Conservation (phyloP, 2,888 invertebrate species). For the Drosophila recens region DNA sequence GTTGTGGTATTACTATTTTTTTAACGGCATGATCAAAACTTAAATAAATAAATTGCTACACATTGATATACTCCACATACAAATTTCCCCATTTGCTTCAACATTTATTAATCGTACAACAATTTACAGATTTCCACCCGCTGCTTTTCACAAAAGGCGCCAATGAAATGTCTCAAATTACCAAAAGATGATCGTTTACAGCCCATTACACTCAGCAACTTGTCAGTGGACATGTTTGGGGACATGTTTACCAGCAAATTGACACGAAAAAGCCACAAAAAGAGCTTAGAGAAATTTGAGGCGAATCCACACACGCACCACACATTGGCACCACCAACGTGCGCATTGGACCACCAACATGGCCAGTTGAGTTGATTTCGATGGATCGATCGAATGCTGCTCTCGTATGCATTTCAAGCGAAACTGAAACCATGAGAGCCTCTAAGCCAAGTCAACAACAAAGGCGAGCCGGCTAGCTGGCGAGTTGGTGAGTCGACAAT, state of each 20-base stretch:
- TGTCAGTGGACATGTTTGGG: conserved; percentile 65
- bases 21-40: neutral
- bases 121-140: conserved; percentile 48
- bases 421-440: conserved; percentile 66
- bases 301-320: conserved; percentile 37
- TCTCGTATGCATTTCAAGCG: conserved; percentile 62
- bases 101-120: conserved; percentile 14
- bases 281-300: conserved; percentile 68
- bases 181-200: conserved; percentile 48
- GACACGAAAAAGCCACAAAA: conserved; percentile 70
- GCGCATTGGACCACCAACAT: conserved; percentile 50
- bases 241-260: conserved; percentile 69
- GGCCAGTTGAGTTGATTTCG: conserved; percentile 29
- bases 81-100: conserved; percentile 1
- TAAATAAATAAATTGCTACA: neutral
- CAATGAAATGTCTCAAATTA: conserved; percentile 47
- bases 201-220: conserved; percentile 63
- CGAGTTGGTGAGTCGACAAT: conserved; percentile 11
- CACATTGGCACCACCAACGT: conserved; percentile 5
- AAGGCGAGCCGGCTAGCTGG: conserved; percentile 37
- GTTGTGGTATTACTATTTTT: neutral
- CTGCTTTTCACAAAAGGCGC: conserved; percentile 42
- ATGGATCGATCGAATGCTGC: conserved; percentile 30
- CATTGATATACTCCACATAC: neutral
- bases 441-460: conserved; percentile 33